Evolutionary conservation across 2,797 vertebrate genomes (phyloP).

Genomic region (Micropoecilia bifurca): DNA sequence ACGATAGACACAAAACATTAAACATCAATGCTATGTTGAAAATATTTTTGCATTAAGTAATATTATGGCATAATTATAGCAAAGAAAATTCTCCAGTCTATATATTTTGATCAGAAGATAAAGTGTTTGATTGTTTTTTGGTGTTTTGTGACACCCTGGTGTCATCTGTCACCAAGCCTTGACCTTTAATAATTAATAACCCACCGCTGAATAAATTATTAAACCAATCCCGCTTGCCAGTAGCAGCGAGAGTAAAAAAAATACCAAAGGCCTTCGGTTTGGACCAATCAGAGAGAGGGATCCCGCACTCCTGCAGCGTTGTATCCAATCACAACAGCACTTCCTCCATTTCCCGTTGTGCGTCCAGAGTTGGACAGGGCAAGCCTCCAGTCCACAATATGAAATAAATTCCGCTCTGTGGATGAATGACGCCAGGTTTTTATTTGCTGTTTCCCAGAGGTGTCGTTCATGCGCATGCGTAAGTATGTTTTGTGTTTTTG

Average conservation of each 20-base stretch:
- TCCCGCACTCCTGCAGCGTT: constrained; percentile 15
- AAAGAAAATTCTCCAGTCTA: background rate
- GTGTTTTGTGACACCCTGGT: constrained; percentile 7
- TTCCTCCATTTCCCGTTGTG: constrained; percentile 79
- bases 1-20: background rate
- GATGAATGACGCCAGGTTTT: constrained; percentile 15
- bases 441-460: background rate
- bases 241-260: constrained; percentile 35
- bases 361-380: constrained; percentile 46
- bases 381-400: constrained; percentile 54
- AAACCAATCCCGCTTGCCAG: constrained; percentile 61
- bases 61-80: background rate
- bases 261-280: constrained; percentile 13
- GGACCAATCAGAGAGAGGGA: constrained; percentile 70
- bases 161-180: constrained; percentile 47
- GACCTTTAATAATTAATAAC: constrained; percentile 77
- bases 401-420: constrained; percentile 46
- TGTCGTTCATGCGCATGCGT: constrained; percentile 40
- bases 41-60: background rate
- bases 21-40: background rate
- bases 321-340: constrained; percentile 69
- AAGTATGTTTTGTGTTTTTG: constrained; percentile 27
- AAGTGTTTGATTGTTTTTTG: background rate
- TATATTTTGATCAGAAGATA: background rate
- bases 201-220: constrained; percentile 77